Evolutionary conservation across 2,113 vertebrate genomes (phyloP), one percentile per base, ranked within the genome.

Genomic region (Scatophagus argus): DNA sequence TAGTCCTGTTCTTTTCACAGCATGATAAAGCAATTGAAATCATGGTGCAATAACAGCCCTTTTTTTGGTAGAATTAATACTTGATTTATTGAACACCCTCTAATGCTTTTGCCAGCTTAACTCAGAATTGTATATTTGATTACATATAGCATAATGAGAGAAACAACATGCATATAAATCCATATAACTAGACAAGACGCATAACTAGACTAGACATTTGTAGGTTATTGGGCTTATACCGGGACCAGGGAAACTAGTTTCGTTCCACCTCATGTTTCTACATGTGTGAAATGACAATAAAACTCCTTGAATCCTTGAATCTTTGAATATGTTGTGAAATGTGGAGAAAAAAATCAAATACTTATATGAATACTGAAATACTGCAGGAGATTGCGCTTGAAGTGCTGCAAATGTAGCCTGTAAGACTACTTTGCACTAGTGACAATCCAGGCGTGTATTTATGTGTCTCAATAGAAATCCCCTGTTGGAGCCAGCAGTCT

Each of bases 391-490:
- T 25, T 52, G 2, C 47, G 14, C 25, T 47, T 36, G 23, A 39
- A 0, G 3, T 70, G 63, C 54, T 68, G 21, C 27, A 78, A 59
- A 67, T 59, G 44, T 4, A 25, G 17, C 14, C 34, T 81, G 76
- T 65, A 70, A 7, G 78, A 29, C 8, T 6, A 19, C 44, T 60
- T 32, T 41, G 72, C 75, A 71, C 62, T 27, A 12, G 62, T 72
- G 72, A 68, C 64, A 77, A 61, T 41, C 69, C 39, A 60, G 23
- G 16, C 23, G 73, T 70, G 43, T 87, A 72, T 89, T 81, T 87
- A 68, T 73, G 71, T 66, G 49, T 66, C 74, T 88, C 54, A 49
- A 76, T 72, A 93, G 89, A 94, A 92, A 92, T 86, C 91, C 91
- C 92, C 92, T 82, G 55, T 25, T 64, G 80, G 89, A 87, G 87